Conservation (phyloP, 2,797 vertebrate genomes). For the Lates japonicus region DNA sequence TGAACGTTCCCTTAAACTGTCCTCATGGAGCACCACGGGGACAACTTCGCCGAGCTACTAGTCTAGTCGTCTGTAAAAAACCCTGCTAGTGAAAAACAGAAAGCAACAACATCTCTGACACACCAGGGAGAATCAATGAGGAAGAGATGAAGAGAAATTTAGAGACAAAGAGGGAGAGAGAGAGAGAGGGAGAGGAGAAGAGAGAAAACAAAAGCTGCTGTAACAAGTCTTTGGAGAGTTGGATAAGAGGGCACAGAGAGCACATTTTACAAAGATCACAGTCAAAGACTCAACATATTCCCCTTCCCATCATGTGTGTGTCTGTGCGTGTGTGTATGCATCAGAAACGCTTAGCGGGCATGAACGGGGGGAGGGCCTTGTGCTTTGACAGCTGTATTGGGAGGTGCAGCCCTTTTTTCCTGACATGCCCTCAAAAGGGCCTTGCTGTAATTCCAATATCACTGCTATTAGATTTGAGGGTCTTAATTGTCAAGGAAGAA, state of each 20-base stretch:
- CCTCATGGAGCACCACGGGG: conserved; percentile 68
- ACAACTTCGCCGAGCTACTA: conserved; percentile 68
- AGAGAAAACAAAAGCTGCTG: conserved; percentile 83
- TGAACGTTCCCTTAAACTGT: conserved; percentile 67
- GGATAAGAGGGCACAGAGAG: conserved; percentile 82
- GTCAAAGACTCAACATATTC: conserved; percentile 79
- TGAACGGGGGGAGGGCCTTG: conserved; percentile 56
- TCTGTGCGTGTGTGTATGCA: conserved; percentile 40
- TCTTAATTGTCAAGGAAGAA: conserved; percentile 89
- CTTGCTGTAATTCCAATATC: conserved; percentile 86
- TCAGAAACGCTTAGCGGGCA: conserved; percentile 69
- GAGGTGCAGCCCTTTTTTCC: conserved; percentile 68
- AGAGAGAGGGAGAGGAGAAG: conserved; percentile 62
- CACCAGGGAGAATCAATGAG: conserved; percentile 83
- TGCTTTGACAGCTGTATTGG: conserved; percentile 82
- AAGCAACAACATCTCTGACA: conserved; percentile 75
- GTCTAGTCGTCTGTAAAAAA: conserved; percentile 54
- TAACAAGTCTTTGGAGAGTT: conserved; percentile 85
- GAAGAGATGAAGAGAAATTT: conserved; percentile 82
- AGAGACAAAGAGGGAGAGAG: conserved; percentile 74
- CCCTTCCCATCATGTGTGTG: conserved; percentile 60
- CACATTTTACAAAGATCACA: conserved; percentile 81
- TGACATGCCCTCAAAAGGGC: conserved; percentile 80
- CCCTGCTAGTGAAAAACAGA: conserved; percentile 68
- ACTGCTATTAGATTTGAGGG: conserved; percentile 87